Percentiles rank a stretch among this genome's conserved stretches.
phyloP scores from a whole-genome alignment of 2,888 invertebrate genomes.

The Coremacera marginata region DNA sequence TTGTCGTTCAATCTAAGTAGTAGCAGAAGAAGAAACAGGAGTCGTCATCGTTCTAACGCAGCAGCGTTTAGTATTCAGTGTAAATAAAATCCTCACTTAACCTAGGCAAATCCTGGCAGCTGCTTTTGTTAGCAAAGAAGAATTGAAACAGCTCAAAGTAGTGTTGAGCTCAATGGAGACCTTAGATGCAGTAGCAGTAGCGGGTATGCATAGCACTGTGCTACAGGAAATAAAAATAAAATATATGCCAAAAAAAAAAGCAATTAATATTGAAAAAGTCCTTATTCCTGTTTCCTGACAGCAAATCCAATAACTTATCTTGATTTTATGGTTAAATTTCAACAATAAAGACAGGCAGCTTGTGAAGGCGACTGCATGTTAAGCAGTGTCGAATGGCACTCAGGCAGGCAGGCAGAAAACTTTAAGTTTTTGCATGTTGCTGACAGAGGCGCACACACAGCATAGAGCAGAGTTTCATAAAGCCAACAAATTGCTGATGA shows the following conservation, averaged over 20 bases:
- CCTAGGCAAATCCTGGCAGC: constrained; percentile 31
- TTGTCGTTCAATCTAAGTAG: not conserved
- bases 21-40: no score
- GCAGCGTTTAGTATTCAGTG: not conserved
- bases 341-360: constrained; percentile 37
- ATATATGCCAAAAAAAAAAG: constrained; percentile 55
- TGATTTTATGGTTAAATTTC: constrained; percentile 65
- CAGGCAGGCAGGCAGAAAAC: not conserved
- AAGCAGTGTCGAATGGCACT: not conserved
- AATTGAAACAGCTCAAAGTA: constrained; percentile 22
- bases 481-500: not conserved
- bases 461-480: not conserved
- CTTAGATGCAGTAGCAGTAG: no score
- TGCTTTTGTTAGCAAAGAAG: constrained; percentile 31
- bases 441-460: not conserved
- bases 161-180: constrained; percentile 5
- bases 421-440: not conserved
- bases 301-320: constrained; percentile 68
- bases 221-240: not conserved
- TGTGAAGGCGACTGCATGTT: not conserved
- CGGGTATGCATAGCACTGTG: no score
- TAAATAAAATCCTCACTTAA: constrained; percentile 34
- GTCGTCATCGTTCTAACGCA: not conserved
- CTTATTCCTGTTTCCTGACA: constrained; percentile 62
- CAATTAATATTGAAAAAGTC: constrained; percentile 62